A percentile compares a stretch with the other conserved stretches of the same genome.
phyloP scores from a whole-genome alignment of 1,140 invertebrate species.

The Drosophila asahinai region DNA sequence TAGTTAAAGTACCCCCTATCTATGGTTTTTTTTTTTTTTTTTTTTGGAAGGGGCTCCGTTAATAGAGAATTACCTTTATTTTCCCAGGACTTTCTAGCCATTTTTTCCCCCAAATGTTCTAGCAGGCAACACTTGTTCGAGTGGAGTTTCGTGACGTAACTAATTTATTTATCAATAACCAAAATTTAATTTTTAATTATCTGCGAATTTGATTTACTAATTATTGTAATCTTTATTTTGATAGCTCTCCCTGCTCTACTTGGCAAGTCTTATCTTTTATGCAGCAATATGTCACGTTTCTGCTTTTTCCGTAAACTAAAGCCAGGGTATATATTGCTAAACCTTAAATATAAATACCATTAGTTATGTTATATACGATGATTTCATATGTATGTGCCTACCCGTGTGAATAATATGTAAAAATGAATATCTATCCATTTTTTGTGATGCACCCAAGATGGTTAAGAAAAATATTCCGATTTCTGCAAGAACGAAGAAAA shows the following conservation, averaged over 20 bases:
- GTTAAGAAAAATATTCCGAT: not conserved
- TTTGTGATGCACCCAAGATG: not conserved
- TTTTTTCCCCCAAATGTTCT: too few relatives aligned
- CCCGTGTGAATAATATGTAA: not conserved
- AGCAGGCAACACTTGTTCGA: too few relatives aligned
- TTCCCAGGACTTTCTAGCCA: too few relatives aligned
- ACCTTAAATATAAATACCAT: not conserved
- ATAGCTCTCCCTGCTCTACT: too few relatives aligned
- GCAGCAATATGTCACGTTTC: not conserved
- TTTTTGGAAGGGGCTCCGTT: too few relatives aligned
- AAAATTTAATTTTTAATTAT: too few relatives aligned
- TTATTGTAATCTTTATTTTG: not conserved
- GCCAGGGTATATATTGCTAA: not conserved
- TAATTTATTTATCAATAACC: not conserved
- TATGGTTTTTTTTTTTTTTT: too few relatives aligned
- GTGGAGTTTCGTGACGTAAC: too few relatives aligned
- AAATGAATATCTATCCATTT: not conserved
- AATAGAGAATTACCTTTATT: too few relatives aligned
- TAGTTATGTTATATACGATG: not conserved
- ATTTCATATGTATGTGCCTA: not conserved
- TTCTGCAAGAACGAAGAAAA: not conserved
- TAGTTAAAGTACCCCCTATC: too few relatives aligned
- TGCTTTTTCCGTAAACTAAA: conserved; percentile 1
- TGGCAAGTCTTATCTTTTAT: not conserved
- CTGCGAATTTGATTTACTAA: not conserved